These are phyloP conservation scores for Piprites chloris DNA, from an alignment of 2,113 vertebrate genomes.

Conservation along the genomic window DNA sequence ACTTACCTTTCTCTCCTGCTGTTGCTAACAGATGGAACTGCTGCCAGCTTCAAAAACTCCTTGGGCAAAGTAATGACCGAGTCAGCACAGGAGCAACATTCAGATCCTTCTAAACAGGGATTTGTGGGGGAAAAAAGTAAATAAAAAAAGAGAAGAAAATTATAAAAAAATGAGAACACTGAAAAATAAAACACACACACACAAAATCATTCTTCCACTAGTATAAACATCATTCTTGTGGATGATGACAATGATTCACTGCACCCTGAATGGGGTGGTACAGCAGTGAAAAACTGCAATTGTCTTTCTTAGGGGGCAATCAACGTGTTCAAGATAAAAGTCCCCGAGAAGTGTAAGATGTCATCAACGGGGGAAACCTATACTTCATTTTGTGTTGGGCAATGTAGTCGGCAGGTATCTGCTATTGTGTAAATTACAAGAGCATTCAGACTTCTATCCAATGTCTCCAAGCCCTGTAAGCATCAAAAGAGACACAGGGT, in stretches of 20 bases:
- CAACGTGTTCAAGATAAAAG: background rate
- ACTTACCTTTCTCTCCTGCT: background rate
- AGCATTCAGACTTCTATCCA: background rate
- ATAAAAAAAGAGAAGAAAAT: background rate
- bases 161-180: background rate
- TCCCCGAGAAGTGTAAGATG: background rate
- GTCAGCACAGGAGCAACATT: background rate
- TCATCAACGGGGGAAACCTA: background rate
- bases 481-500: background rate
- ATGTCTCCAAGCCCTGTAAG: background rate
- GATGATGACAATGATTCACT: background rate
- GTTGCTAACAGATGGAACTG: background rate
- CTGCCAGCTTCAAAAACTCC: background rate
- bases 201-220: background rate
- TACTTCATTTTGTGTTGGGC: background rate
- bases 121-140: background rate
- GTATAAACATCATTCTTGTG: background rate
- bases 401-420: background rate
- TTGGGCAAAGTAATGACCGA: background rate
- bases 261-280: background rate
- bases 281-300: background rate
- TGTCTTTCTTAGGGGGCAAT: background rate
- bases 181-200: background rate
- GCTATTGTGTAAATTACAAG: background rate
- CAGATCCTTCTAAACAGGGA: background rate